A percentile compares a stretch with the other conserved stretches of the same genome.
Evolutionary conservation across 2,888 invertebrate genomes (phyloP).

Genomic region (Pocota personata): DNA sequence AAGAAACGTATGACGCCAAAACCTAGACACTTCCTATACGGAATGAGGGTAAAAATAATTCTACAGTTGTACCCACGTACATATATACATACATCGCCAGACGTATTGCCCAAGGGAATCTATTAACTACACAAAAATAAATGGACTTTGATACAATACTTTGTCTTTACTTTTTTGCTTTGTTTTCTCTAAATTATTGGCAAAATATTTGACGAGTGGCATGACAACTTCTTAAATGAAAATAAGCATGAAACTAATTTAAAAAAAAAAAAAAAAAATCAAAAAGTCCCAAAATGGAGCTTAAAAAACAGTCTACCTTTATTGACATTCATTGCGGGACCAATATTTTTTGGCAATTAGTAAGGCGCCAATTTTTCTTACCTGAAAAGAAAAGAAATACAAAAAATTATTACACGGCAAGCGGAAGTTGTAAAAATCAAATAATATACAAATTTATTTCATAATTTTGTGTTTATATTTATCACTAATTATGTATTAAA

Average conservation of each 20-base stretch:
- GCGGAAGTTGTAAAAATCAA: not conserved
- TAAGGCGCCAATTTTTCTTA: conserved; percentile 37
- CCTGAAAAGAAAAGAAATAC: conserved; percentile 43
- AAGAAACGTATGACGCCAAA: too few species aligned
- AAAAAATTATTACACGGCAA: not conserved
- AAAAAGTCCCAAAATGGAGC: not conserved
- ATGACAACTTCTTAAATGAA: too few species aligned
- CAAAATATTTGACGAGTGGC: not conserved
- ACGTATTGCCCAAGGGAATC: too few species aligned
- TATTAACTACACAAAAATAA: not conserved
- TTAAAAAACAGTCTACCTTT: conserved; percentile 18
- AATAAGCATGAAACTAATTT: too few species aligned
- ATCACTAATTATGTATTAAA: conserved; percentile 9
- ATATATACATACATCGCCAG: too few species aligned
- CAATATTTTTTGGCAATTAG: not conserved
- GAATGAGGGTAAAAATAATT: too few species aligned
- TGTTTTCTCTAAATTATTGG: not conserved
- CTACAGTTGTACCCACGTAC: too few species aligned
- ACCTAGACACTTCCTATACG: too few species aligned
- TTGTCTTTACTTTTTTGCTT: too few species aligned
- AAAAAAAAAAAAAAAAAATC: too few species aligned
- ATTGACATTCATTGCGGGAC: not conserved
- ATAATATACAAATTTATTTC: not conserved
- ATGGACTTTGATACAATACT: not conserved
- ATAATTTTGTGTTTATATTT: not conserved